Evolutionary conservation across 2,888 invertebrate genomes (phyloP).

Genomic region (Macaria liturata): DNA sequence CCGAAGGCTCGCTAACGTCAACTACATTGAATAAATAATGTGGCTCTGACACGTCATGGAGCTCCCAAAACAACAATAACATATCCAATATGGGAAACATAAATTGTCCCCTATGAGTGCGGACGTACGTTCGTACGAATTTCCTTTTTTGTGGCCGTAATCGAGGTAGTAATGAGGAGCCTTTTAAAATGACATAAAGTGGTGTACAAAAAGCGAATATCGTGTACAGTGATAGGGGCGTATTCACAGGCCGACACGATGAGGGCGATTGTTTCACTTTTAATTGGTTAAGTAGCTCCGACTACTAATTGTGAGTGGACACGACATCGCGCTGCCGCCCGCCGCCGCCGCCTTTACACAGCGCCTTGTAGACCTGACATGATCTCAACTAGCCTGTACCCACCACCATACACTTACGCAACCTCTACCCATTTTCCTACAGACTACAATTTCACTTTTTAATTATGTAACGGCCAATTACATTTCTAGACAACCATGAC

Average conservation of each 20-base stretch:
- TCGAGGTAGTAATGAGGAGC: slow-evolving; percentile 67
- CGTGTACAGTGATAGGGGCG: slow-evolving; percentile 74
- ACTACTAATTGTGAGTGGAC: slow-evolving; percentile 75
- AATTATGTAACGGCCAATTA: neutral
- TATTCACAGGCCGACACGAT: slow-evolving; percentile 71
- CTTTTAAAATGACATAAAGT: slow-evolving; percentile 79
- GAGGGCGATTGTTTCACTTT: slow-evolving; percentile 78
- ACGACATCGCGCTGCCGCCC: slow-evolving; percentile 52
- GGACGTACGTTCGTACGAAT: slow-evolving; percentile 52
- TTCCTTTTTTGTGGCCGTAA: slow-evolving; percentile 70
- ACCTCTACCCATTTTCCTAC: too few species aligned
- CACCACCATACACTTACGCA: too few species aligned
- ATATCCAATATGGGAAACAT: slow-evolving; percentile 59
- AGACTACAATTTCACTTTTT: too few species aligned
- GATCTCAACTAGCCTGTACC: too few species aligned
- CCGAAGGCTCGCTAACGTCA: slow-evolving; percentile 53
- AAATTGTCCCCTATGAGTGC: slow-evolving; percentile 77
- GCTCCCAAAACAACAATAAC: slow-evolving; percentile 72
- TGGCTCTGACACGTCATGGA: slow-evolving; percentile 60
- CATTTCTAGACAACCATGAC: slow-evolving; percentile 9
- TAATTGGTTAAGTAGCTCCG: slow-evolving; percentile 79
- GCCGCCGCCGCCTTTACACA: too few species aligned
- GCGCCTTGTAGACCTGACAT: too few species aligned
- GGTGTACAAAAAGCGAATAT: slow-evolving; percentile 65
- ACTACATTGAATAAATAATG: slow-evolving; percentile 67